Percentiles rank a stretch among this genome's conserved stretches.
phyloP scores from a whole-genome alignment of 2,888 invertebrate species.

The Chrysodeixis includens region DNA sequence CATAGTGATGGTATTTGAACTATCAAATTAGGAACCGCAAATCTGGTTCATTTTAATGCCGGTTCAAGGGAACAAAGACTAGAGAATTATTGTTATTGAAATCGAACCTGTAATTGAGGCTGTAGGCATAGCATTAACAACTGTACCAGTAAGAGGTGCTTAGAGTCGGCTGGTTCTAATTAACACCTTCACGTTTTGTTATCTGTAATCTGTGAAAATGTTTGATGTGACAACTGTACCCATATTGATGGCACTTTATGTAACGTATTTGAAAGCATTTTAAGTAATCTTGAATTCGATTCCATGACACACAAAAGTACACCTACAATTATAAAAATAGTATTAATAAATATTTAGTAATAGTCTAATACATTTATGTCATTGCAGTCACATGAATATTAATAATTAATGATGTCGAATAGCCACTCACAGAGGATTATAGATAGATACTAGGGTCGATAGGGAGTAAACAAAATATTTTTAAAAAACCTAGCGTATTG shows the following conservation, averaged over 20 bases:
- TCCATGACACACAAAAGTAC: too few relatives aligned
- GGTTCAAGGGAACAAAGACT: neutral
- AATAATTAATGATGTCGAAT: neutral
- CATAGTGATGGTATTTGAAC: neutral
- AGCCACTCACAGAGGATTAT: neutral
- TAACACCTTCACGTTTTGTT: neutral
- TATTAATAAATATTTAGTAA: too few relatives aligned
- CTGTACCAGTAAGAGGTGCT: neutral
- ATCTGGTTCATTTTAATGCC: neutral
- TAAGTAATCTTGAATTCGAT: neutral
- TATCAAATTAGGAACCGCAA: neutral
- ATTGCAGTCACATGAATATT: neutral
- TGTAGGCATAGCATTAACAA: neutral
- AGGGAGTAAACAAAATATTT: too few relatives aligned
- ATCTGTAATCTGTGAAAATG: neutral
- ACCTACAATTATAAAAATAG: too few relatives aligned
- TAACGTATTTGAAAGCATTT: neutral
- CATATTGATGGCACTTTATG: neutral
- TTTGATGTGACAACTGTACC: neutral
- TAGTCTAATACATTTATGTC: neutral
- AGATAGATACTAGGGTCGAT: too few relatives aligned
- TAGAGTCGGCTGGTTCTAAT: neutral
- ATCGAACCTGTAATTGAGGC: neutral
- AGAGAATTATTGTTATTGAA: neutral
- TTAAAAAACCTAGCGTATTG: too few relatives aligned